A percentile compares a stretch with the other conserved stretches of the same genome.
These are phyloP conservation scores for Caretta caretta DNA, from an alignment of 2,113 vertebrate species.

Conservation along the genomic window DNA sequence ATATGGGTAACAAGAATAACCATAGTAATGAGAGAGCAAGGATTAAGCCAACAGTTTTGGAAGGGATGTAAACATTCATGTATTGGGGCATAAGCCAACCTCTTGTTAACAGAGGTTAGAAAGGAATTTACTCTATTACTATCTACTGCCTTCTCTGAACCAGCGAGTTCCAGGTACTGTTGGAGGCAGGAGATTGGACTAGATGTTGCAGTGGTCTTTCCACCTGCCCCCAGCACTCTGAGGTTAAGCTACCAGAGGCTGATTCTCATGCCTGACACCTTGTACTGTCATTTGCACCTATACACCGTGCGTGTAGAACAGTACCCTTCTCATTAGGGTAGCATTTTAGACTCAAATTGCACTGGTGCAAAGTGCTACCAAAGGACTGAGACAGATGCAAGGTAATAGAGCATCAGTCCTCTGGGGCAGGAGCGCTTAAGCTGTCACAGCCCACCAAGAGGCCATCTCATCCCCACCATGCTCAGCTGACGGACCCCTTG, in stretches of 20 bases:
- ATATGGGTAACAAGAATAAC: not conserved
- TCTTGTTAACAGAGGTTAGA: not conserved
- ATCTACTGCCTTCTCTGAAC: not conserved
- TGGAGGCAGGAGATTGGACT: not conserved
- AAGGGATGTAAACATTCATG: not conserved
- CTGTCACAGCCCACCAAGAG: no score
- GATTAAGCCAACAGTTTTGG: not conserved
- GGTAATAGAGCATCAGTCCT: not conserved
- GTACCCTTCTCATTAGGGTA: not conserved
- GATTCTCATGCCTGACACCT: not conserved
- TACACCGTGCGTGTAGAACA: not conserved
- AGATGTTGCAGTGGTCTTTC: not conserved
- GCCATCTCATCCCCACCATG: not conserved
- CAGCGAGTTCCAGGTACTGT: not conserved
- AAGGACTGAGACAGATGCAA: not conserved
- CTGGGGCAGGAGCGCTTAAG: not conserved
- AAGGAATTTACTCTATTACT: not conserved
- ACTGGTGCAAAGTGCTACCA: not conserved
- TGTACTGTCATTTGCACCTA: not conserved
- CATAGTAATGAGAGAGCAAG: not conserved
- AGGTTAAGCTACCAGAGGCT: not conserved
- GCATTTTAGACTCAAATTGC: not conserved
- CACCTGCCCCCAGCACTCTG: not conserved
- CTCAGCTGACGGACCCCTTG: not conserved
- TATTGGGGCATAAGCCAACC: not conserved